Percentiles rank a stretch among this genome's conserved stretches.
phyloP scores from a whole-genome alignment of 2,888 invertebrate genomes.

The Ormyrus labotus region DNA sequence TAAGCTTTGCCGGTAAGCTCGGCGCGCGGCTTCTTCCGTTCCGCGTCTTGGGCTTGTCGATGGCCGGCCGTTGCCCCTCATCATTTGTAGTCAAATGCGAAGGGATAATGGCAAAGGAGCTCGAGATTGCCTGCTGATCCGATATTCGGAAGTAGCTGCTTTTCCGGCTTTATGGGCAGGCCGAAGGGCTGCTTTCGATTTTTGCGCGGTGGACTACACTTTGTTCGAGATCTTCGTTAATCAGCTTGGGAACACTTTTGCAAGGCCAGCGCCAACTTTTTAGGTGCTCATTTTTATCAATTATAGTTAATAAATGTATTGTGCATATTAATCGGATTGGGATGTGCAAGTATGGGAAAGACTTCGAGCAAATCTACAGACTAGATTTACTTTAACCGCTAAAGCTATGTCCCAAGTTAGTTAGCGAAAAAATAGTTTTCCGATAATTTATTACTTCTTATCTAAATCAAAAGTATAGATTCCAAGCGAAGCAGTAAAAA shows the following conservation, averaged over 20 bases:
- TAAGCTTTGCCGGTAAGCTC: constrained; percentile 16
- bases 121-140: constrained; percentile 40
- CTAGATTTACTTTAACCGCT: no score
- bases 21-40: constrained; percentile 27
- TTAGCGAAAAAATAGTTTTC: no score
- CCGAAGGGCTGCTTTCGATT: not conserved
- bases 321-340: no score
- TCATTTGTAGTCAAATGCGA: constrained; percentile 43
- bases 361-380: no score
- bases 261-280: no score
- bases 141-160: constrained; percentile 18
- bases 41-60: constrained; percentile 44
- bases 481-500: not conserved
- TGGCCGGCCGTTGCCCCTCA: constrained; percentile 36
- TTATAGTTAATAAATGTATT: no score
- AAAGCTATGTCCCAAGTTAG: no score
- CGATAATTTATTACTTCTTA: not conserved
- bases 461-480: not conserved
- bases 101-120: constrained; percentile 6
- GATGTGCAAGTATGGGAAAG: no score
- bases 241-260: no score
- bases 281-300: no score
- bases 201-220: not conserved
- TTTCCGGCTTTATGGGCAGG: not conserved
- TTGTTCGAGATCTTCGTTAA: no score